Conservation (phyloP, 2,113 vertebrate species). For the Tyto alba region DNA sequence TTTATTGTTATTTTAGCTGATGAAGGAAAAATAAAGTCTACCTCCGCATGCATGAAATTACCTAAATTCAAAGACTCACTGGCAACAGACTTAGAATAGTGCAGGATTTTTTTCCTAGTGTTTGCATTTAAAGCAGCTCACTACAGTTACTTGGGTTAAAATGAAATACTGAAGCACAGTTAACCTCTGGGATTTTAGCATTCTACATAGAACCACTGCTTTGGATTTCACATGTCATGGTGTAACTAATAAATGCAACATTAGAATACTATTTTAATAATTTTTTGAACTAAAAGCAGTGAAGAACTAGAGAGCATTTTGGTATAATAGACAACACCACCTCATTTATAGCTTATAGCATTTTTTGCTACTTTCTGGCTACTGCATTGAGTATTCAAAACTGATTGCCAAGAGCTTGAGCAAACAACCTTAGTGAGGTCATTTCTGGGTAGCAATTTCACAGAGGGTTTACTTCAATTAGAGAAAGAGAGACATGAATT, state of each 20-base stretch:
- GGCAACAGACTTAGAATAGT: not conserved
- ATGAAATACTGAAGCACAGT: not conserved
- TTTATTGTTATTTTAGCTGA: slow-evolving; percentile 61
- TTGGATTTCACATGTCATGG: not conserved
- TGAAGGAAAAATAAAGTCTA: slow-evolving; percentile 40
- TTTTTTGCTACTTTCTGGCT: not conserved
- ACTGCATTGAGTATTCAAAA: not conserved
- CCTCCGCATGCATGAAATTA: slow-evolving; percentile 35
- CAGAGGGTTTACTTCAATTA: slow-evolving; percentile 19
- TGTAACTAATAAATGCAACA: not conserved
- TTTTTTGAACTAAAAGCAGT: not conserved
- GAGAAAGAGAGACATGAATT: not conserved
- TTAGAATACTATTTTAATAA: not conserved
- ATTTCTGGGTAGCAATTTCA: slow-evolving; percentile 36
- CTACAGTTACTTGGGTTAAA: not conserved
- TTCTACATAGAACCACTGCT: not conserved
- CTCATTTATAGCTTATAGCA: not conserved
- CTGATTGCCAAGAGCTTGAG: not conserved
- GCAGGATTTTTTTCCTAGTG: not conserved
- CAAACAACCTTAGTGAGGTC: slow-evolving; percentile 18
- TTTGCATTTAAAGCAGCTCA: slow-evolving; percentile 20
- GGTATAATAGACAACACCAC: not conserved
- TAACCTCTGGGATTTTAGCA: not conserved
- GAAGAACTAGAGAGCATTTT: not conserved
- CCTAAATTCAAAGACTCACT: not conserved